These are phyloP conservation scores for Dryobotodes eremita DNA, from an alignment of 2,888 invertebrate genomes.

Conservation along the genomic window DNA sequence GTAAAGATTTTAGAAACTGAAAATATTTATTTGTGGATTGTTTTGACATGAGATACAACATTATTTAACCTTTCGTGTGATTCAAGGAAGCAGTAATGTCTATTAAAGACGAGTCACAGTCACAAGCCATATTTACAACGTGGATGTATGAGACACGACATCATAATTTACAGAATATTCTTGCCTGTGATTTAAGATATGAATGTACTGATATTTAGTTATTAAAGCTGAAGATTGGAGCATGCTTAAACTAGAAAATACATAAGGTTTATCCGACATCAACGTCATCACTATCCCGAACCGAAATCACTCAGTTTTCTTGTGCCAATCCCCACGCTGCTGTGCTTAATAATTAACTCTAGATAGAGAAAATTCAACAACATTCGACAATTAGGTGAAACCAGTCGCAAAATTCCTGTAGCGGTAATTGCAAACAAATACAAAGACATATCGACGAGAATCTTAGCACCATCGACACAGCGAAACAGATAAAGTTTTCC, in stretches of 20 bases:
- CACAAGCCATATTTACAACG: background rate
- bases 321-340: background rate
- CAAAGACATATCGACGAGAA: conserved; percentile 24
- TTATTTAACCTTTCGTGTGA: background rate
- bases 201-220: background rate
- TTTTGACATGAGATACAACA: background rate
- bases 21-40: background rate
- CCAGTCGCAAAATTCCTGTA: background rate
- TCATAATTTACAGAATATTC: background rate
- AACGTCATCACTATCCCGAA: background rate
- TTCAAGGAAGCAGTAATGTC: background rate
- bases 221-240: background rate
- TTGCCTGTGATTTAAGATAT: background rate
- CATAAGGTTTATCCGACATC: background rate
- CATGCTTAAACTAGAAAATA: no score
- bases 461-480: conserved; percentile 45
- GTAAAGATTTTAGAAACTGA: background rate
- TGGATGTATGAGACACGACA: background rate
- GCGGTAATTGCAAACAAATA: conserved; percentile 30
- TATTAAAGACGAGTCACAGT: background rate
- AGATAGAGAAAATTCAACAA: background rate
- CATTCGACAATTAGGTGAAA: background rate
- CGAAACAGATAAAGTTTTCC: conserved; percentile 56
- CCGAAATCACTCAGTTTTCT: background rate
- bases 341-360: background rate